Evolutionary conservation across 2,113 vertebrate species (phyloP), one percentile per base, ranked within the genome.

Genomic region (Leucoraja erinaceus): DNA sequence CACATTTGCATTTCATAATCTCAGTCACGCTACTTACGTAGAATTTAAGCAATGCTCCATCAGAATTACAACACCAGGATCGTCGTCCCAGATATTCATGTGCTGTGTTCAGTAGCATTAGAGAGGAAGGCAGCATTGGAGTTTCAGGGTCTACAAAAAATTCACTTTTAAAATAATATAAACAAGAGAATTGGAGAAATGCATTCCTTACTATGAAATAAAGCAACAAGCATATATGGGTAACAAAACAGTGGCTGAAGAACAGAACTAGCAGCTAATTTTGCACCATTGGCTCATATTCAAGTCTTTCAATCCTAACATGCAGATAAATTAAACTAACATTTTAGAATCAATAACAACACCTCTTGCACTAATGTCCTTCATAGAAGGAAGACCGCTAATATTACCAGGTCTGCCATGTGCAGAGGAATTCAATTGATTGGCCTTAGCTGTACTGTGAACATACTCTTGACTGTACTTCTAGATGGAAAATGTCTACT

Each of bases 81-180:
- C 98, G 97, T 61, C 99, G 97, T 66, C 99, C 99, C 93, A 99
- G 96, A 94, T 97, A 99, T 94, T 99, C 98, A 3, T 99, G 99
- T 8, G 98, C 99, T 0, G 98, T 99, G 95, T 98, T 99, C 93
- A 99, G 96, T 88, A 99, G 96, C 98, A 98, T 98, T 79, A 99
- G 97, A 0, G 99, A 99, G 56, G 98, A 98, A 0, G 99, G 98
- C 93, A 99, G 95, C 97, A 99, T 95, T 28, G 98, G 97, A 0
- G 96, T 95, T 93, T 98, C 97, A 0, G 95, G 93, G 93, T 95
- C 96, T 93, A 96, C 96, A 96, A 93, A 70, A 95, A 66, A 93
- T 47, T n/a, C 25, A 88, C 9, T 28, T 47, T 25, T 6, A 77
- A 20, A 81, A 11, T 0, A 28, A 81, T 12, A 59, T 2, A 38